A percentile compares a stretch with the other conserved stretches of the same genome.
phyloP scores from a whole-genome alignment of 2,888 invertebrate species.

The Spodoptera littoralis region DNA sequence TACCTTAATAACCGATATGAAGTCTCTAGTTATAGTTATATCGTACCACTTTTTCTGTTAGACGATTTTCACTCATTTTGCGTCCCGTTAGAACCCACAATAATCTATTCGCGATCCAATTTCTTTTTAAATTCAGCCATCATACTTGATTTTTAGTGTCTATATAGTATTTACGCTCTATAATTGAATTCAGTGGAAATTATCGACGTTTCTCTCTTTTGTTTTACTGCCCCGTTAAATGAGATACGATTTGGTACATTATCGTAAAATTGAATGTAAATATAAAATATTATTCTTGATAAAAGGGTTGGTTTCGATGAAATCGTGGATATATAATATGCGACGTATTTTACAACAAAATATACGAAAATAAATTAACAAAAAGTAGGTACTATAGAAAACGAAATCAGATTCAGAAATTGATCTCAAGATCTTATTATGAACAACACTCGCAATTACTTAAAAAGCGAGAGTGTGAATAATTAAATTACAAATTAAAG shows the following conservation, averaged over 20 bases:
- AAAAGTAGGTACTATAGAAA: too few species aligned
- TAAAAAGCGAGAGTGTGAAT: neutral
- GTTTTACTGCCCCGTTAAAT: constrained; percentile 14
- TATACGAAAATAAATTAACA: neutral
- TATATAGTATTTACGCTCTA: constrained; percentile 8
- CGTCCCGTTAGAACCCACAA: constrained; percentile 54
- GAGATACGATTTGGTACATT: constrained; percentile 6
- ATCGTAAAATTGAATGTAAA: constrained; percentile 19
- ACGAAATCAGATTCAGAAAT: too few species aligned
- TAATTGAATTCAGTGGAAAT: constrained; percentile 38
- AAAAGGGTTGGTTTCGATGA: neutral
- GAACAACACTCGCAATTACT: neutral
- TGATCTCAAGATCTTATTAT: too few species aligned
- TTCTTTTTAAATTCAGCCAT: constrained; percentile 32
- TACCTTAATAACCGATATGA: constrained; percentile 46
- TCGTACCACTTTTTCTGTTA: constrained; percentile 49
- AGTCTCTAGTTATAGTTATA: constrained; percentile 53
- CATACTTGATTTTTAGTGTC: constrained; percentile 12
- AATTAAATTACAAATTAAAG: constrained; percentile 1
- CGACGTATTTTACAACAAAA: neutral
- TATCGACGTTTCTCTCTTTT: constrained; percentile 8
- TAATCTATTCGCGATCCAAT: constrained; percentile 51
- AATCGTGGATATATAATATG: constrained; percentile 3
- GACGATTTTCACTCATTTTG: constrained; percentile 58
- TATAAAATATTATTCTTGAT: constrained; percentile 2